Percentiles rank a stretch among this genome's conserved stretches.
phyloP scores from a whole-genome alignment of 2,888 invertebrate species.

The Cantharis flavilabris region DNA sequence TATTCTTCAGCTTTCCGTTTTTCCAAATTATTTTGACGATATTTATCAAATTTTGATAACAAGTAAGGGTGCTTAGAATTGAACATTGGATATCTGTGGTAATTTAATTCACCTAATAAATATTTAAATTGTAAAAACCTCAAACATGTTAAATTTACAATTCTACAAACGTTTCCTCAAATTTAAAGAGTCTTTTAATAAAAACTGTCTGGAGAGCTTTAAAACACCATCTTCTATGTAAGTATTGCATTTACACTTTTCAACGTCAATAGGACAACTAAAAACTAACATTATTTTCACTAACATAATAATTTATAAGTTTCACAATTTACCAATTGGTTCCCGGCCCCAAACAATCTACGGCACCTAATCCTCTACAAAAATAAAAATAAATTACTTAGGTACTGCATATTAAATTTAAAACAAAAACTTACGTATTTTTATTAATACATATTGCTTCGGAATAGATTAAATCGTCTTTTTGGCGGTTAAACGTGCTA shows the following conservation, averaged over 20 bases:
- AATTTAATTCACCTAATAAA: neutral
- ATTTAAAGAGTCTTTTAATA: neutral
- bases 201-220: constrained; percentile 31
- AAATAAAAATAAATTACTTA: constrained; percentile 29
- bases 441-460: constrained; percentile 51
- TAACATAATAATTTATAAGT: neutral
- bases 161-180: neutral
- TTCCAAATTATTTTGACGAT: neutral
- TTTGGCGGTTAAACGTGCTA: constrained; percentile 31
- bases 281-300: constrained; percentile 28
- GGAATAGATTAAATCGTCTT: constrained; percentile 40
- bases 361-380: constrained; percentile 45
- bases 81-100: neutral
- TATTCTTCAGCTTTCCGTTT: constrained; percentile 1
- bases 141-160: neutral
- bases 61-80: neutral
- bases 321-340: constrained; percentile 48
- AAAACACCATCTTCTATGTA: constrained; percentile 37
- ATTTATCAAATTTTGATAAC: neutral
- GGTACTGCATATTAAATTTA: neutral
- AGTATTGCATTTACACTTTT: constrained; percentile 44
- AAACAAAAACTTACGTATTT: constrained; percentile 47
- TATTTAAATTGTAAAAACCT: neutral
- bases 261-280: constrained; percentile 42
- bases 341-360: constrained; percentile 54